These are phyloP conservation scores for Zosterops lateralis DNA, from an alignment of 2,113 vertebrate species.

Conservation along the genomic window DNA sequence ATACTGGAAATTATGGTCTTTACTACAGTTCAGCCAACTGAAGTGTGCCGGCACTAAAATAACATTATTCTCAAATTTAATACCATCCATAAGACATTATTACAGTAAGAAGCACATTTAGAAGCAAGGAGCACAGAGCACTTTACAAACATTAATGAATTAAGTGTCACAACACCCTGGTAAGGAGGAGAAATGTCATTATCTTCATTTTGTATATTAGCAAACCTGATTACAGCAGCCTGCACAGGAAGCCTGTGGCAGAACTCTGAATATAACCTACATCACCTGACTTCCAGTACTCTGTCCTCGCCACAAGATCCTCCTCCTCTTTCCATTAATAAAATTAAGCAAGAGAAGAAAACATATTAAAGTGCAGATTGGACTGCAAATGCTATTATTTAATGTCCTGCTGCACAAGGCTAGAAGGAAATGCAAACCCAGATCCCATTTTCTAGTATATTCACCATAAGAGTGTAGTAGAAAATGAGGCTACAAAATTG, in stretches of 20 bases:
- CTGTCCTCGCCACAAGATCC: background rate
- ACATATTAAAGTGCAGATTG: slow-evolving; percentile 21
- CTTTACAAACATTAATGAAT: slow-evolving; percentile 63
- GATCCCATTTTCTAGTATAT: background rate
- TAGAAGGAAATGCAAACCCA: slow-evolving; percentile 36
- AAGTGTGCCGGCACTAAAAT: background rate
- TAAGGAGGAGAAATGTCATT: slow-evolving; percentile 44
- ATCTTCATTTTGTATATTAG: slow-evolving; percentile 37
- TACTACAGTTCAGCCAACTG: background rate
- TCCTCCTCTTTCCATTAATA: slow-evolving; percentile 45
- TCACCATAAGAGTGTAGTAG: background rate
- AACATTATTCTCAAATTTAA: slow-evolving; percentile 45
- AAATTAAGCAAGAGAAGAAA: slow-evolving; percentile 44
- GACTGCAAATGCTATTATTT: slow-evolving; percentile 24
- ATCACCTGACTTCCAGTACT: slow-evolving; percentile 61
- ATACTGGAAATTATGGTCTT: slow-evolving; percentile 26
- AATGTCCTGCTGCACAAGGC: background rate
- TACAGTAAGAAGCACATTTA: slow-evolving; percentile 24
- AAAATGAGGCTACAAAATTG: background rate
- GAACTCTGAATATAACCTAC: slow-evolving; percentile 26
- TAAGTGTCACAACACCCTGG: slow-evolving; percentile 51
- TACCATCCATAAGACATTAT: slow-evolving; percentile 16
- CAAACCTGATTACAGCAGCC: slow-evolving; percentile 51
- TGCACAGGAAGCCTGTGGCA: slow-evolving; percentile 58
- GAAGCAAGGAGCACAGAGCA: slow-evolving; percentile 28